A percentile compares a stretch with the other conserved stretches of the same genome.
Evolutionary conservation across 1,140 invertebrate species (phyloP).

Genomic region (Andricus grossulariae): DNA sequence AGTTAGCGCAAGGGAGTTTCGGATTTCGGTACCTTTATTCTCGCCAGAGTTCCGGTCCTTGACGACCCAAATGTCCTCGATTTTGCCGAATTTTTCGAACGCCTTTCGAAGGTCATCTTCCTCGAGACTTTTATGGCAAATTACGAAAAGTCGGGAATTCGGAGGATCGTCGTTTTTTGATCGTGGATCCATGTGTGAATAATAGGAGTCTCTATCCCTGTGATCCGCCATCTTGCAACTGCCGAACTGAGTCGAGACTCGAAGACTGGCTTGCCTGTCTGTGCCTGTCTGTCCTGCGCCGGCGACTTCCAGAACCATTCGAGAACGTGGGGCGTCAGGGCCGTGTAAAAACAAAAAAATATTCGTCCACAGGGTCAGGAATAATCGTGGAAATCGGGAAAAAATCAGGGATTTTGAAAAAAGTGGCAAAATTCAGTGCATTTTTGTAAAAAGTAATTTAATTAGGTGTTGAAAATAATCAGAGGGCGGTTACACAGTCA

Average conservation of each 20-base stretch:
- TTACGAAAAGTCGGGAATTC: constrained; percentile 90
- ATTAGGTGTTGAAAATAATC: no score
- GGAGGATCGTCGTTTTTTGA: constrained; percentile 85
- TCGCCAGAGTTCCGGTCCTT: constrained; percentile 90
- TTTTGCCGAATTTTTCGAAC: constrained; percentile 88
- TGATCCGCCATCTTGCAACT: constrained; percentile 74
- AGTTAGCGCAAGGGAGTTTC: constrained; percentile 1
- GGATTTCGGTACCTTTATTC: constrained; percentile 83
- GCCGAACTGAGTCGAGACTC: not conserved
- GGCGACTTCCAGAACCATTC: no score
- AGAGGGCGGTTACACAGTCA: no score
- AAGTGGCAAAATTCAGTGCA: no score
- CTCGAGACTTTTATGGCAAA: constrained; percentile 87
- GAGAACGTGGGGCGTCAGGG: no score
- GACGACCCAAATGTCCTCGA: constrained; percentile 93
- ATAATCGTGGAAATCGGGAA: no score
- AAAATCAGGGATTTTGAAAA: no score
- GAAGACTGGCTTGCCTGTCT: no score
- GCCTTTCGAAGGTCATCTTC: constrained; percentile 87
- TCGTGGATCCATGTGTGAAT: constrained; percentile 69
- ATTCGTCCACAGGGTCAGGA: no score
- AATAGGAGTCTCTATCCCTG: constrained; percentile 69
- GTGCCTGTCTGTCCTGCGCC: no score
- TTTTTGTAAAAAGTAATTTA: no score
- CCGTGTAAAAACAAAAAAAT: no score